Conservation (phyloP, 2,888 invertebrate genomes). For the Schizaphis graminum region DNA sequence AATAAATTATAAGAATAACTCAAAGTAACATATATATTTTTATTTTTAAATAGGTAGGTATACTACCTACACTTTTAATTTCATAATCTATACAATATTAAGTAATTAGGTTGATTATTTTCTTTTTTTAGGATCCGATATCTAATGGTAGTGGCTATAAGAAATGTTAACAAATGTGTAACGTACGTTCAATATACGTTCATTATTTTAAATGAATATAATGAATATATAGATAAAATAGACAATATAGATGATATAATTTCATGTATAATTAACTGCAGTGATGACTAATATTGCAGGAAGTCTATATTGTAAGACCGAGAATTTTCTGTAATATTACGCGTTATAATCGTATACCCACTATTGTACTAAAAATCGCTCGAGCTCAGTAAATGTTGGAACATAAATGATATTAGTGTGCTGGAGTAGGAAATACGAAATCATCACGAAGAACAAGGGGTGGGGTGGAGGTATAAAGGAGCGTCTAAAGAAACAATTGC, state of each 20-base stretch:
- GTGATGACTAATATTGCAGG: neutral
- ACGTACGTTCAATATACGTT: neutral
- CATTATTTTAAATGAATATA: neutral
- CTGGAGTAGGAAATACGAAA: constrained; percentile 31
- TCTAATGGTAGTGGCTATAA: neutral
- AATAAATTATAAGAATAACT: neutral
- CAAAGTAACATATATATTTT: neutral
- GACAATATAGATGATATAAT: neutral
- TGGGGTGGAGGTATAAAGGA: neutral
- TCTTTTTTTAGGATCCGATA: neutral
- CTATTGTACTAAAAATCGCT: constrained; percentile 19
- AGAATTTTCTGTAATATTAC: constrained; percentile 9
- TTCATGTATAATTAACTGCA: neutral
- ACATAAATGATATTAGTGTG: constrained; percentile 55
- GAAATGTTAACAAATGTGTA: neutral
- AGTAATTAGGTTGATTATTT: neutral
- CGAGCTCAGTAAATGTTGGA: constrained; percentile 27
- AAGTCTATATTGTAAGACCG: neutral
- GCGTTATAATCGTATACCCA: neutral
- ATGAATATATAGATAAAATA: too few species aligned
- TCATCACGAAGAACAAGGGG: neutral
- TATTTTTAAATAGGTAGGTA: neutral
- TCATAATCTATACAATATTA: neutral
- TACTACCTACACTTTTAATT: neutral
- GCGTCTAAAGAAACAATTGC: constrained; percentile 54